Evolutionary conservation across 2,888 invertebrate species (phyloP).

Genomic region (Andrena praecox): DNA sequence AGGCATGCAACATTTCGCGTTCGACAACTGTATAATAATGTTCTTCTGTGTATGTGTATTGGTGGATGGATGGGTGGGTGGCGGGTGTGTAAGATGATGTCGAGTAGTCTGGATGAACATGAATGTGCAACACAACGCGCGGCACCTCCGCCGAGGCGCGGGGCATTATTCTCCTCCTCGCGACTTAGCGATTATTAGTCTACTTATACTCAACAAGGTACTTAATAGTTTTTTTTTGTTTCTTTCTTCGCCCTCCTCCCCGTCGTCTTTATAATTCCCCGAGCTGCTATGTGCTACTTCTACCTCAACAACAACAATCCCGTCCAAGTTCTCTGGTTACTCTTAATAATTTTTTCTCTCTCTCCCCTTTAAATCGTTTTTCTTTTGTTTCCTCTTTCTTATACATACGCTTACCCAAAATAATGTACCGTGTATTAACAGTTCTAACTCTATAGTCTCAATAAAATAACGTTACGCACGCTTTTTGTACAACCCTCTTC

Average conservation of each 20-base stretch:
- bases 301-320: constrained; percentile 80
- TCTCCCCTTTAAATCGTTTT: no score
- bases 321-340: constrained; percentile 66
- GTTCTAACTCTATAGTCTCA: constrained; percentile 79
- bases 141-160: constrained; percentile 51
- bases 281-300: constrained; percentile 80
- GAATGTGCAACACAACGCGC: constrained; percentile 57
- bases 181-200: constrained; percentile 78
- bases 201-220: constrained; percentile 84
- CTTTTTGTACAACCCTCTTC: constrained; percentile 78
- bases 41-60: constrained; percentile 23
- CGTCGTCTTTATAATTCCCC: constrained; percentile 66
- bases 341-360: background rate
- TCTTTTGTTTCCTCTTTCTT: constrained; percentile 44
- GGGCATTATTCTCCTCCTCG: constrained; percentile 30
- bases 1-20: constrained; percentile 68
- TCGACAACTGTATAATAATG: constrained; percentile 49
- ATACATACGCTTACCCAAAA: constrained; percentile 78
- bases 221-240: constrained; percentile 77
- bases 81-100: constrained; percentile 21
- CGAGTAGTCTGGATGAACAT: constrained; percentile 58
- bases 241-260: constrained; percentile 53
- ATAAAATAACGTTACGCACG: constrained; percentile 82
- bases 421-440: constrained; percentile 81
- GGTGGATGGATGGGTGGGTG: constrained; percentile 5